Evolutionary conservation across 92 coral and sea anemone species (phyloP).

Genomic region (Bergia sp.): DNA sequence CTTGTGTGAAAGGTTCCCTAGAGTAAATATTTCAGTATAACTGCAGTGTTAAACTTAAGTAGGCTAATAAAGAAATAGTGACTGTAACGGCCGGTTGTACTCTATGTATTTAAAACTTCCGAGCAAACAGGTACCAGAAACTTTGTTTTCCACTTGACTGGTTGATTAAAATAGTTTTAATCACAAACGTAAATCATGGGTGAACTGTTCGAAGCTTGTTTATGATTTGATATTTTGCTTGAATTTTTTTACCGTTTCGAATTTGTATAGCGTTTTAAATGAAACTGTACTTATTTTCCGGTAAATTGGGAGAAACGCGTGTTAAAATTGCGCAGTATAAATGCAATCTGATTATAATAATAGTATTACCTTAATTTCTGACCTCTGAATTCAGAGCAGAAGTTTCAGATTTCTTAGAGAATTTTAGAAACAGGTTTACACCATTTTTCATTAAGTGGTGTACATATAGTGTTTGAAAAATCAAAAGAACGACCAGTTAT

Average conservation of each 20-base stretch:
- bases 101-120: too few relatives aligned
- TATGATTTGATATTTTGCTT: too few relatives aligned
- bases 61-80: neutral
- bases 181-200: neutral
- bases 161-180: too few relatives aligned
- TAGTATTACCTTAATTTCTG: neutral
- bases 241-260: neutral
- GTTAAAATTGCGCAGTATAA: too few relatives aligned
- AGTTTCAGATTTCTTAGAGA: neutral
- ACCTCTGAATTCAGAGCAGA: neutral
- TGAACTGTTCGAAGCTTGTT: neutral
- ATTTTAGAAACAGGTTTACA: neutral
- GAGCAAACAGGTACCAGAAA: neutral
- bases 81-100: neutral
- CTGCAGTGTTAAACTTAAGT: neutral
- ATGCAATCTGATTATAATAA: neutral
- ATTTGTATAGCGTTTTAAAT: too few relatives aligned
- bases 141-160: neutral
- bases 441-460: too few relatives aligned
- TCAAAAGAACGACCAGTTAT: neutral
- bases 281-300: neutral
- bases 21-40: too few relatives aligned
- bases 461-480: neutral
- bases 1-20: neutral
- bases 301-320: too few relatives aligned